Conservation (phyloP, 2,888 invertebrate species). For the Drosophila prolongata region DNA sequence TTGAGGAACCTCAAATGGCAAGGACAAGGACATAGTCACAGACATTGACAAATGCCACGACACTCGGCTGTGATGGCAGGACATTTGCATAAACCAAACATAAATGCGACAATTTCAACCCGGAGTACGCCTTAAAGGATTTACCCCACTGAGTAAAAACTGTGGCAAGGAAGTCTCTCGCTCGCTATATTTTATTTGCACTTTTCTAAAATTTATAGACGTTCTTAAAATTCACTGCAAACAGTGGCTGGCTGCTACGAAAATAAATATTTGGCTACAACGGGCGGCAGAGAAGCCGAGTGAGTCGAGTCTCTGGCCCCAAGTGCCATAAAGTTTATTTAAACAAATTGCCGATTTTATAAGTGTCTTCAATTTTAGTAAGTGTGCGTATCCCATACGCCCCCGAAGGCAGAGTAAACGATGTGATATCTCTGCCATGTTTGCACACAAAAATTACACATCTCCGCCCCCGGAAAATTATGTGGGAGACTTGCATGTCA, state of each 20-base stretch:
- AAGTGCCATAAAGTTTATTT: slow-evolving; percentile 79
- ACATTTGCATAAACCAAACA: slow-evolving; percentile 76
- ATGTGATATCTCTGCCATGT: slow-evolving; percentile 42
- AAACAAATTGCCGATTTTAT: slow-evolving; percentile 80
- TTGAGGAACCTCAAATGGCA: slow-evolving; percentile 21
- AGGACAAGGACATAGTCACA: slow-evolving; percentile 37
- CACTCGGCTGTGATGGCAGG: slow-evolving; percentile 7
- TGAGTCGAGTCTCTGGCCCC: slow-evolving; percentile 39
- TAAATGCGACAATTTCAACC: slow-evolving; percentile 76
- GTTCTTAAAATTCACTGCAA: slow-evolving; percentile 73
- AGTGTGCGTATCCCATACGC: slow-evolving; percentile 56
- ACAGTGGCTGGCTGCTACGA: slow-evolving; percentile 38
- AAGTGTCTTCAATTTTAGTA: slow-evolving; percentile 78
- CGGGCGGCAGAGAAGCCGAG: slow-evolving; percentile 18
- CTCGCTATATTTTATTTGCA: slow-evolving; percentile 77
- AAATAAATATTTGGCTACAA: slow-evolving; percentile 74
- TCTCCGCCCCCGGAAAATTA: slow-evolving; percentile 14
- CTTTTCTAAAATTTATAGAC: slow-evolving; percentile 77
- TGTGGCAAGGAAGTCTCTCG: slow-evolving; percentile 50
- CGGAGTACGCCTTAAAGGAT: slow-evolving; percentile 73
- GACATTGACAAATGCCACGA: slow-evolving; percentile 37
- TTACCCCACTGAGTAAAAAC: slow-evolving; percentile 39
- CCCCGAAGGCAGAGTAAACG: slow-evolving; percentile 35
- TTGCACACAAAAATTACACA: slow-evolving; percentile 48
- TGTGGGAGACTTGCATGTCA: slow-evolving; percentile 20